Conservation (phyloP, 1,140 invertebrate species). For the Acromyrmex charruanus region DNA sequence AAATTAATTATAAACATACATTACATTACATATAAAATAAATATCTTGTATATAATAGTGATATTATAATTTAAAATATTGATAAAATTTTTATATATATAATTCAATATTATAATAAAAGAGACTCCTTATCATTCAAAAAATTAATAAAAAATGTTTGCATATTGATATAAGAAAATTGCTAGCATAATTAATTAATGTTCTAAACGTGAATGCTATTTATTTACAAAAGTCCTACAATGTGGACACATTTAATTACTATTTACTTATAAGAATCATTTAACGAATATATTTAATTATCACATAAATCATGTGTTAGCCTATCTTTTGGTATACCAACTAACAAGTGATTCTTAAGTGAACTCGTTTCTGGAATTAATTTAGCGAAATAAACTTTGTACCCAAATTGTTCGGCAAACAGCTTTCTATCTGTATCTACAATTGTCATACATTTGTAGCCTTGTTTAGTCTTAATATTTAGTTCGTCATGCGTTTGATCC, state of each 20-base stretch:
- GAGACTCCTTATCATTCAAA: too few relatives aligned
- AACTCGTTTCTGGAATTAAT: constrained; percentile 93
- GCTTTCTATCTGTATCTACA: constrained; percentile 94
- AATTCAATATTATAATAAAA: too few relatives aligned
- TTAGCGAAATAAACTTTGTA: constrained; percentile 93
- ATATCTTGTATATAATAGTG: background rate
- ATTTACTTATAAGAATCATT: too few relatives aligned
- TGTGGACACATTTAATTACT: constrained; percentile 8
- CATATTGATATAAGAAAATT: background rate
- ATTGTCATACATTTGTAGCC: constrained; percentile 94
- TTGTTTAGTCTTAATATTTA: constrained; percentile 90
- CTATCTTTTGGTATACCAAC: constrained; percentile 89
- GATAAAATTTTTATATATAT: too few relatives aligned
- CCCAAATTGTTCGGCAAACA: constrained; percentile 90
- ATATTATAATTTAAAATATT: background rate
- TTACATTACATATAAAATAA: background rate
- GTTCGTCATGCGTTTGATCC: constrained; percentile 94
- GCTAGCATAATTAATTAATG: background rate
- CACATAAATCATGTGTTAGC: background rate
- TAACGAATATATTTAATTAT: constrained; percentile 5
- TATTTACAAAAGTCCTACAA: constrained; percentile 13
- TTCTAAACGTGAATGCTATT: constrained; percentile 13
- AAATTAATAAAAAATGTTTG: background rate
- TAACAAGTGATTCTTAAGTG: constrained; percentile 97
- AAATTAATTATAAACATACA: background rate